Evolutionary conservation across 2,113 vertebrate species (phyloP), one percentile per base, ranked within the genome.

Genomic region (Pipa parva): DNA sequence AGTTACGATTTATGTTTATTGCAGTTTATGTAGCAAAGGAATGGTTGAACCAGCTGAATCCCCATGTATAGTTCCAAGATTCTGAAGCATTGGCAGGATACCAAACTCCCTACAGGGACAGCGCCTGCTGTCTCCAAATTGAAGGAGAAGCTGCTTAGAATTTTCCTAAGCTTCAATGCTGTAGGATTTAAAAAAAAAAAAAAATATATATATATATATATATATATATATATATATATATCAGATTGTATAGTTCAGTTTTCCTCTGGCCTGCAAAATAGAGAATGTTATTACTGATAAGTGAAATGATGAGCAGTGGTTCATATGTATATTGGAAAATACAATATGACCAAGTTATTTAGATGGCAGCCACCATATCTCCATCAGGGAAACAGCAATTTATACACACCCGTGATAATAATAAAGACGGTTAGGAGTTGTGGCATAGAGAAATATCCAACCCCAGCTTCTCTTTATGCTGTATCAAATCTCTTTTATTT

Each of bases 1-100:
- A 58, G 61, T 70, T 70, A 70, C 66, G 61, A 61, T 60, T 67
- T 60, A 70, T 70, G 66, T 70, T 70, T 70, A 70, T 70, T 70
- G 49, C 57, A 46, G 57, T 68, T 68, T 48, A 56, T 68, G 50
- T 68, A 56, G 56, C 56, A 68, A 59, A 56, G 56, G 59, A 68
- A 68, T 45, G 51, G 65, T 68, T 68, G 65, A 56, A 68, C 65
- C 65, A 68, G 65, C 65, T 68, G 65, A 68, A 68, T 68, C 56
- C 56, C 65, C 57, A 59, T 68, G 59, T 68, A 59, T 42, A 60
- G 65, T 68, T 68, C 65, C 65, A 68, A 68, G 65, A 68, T 42
- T 52, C 56, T 60, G 52, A 51, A 68, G 42, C 22, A 51, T 56
- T 68, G 65, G 65, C 56, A 39, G 65, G 65, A 68, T 27, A 56